phyloP scores from a whole-genome alignment of 2,888 invertebrate genomes.

The Itoplectis maculator region DNA sequence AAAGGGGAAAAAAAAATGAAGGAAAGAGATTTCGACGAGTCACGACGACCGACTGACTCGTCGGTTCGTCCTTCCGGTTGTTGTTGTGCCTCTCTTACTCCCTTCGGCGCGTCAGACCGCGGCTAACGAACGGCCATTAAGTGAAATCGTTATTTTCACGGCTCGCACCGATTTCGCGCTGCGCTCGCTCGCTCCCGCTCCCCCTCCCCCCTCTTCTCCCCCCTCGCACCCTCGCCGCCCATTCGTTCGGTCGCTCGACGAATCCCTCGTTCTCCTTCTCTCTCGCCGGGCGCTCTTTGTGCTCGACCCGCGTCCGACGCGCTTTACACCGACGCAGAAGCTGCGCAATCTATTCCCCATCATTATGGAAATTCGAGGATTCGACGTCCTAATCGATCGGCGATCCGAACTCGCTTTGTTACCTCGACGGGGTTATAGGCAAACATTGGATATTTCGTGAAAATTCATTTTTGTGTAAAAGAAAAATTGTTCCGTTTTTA shows the following conservation, averaged over 20 bases:
- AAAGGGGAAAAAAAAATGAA: slow-evolving; percentile 69
- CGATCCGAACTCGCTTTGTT: not conserved
- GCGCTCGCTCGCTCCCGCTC: slow-evolving; percentile 69
- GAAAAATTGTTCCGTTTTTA: not conserved
- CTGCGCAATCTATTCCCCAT: slow-evolving; percentile 17
- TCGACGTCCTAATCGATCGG: not conserved
- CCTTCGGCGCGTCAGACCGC: slow-evolving; percentile 52
- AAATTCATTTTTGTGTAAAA: not conserved
- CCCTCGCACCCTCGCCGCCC: slow-evolving; percentile 42
- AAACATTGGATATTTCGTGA: not conserved
- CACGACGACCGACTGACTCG: slow-evolving; percentile 73
- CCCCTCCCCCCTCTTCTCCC: slow-evolving; percentile 48
- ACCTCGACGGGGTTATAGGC: not conserved
- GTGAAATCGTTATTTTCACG: slow-evolving; percentile 82
- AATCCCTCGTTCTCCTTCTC: slow-evolving; percentile 66
- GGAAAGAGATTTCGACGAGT: slow-evolving; percentile 75
- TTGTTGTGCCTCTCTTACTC: slow-evolving; percentile 41
- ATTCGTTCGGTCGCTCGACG: slow-evolving; percentile 51
- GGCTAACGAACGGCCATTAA: slow-evolving; percentile 74
- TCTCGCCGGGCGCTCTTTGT: slow-evolving; percentile 49
- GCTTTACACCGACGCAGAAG: slow-evolving; percentile 6
- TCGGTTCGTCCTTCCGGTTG: slow-evolving; percentile 51
- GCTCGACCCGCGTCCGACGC: slow-evolving; percentile 33
- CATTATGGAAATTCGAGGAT: slow-evolving; percentile 41
- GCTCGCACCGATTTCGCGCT: slow-evolving; percentile 79